Conservation (phyloP, 2,888 invertebrate genomes). For the Masnerella sp. region DNA sequence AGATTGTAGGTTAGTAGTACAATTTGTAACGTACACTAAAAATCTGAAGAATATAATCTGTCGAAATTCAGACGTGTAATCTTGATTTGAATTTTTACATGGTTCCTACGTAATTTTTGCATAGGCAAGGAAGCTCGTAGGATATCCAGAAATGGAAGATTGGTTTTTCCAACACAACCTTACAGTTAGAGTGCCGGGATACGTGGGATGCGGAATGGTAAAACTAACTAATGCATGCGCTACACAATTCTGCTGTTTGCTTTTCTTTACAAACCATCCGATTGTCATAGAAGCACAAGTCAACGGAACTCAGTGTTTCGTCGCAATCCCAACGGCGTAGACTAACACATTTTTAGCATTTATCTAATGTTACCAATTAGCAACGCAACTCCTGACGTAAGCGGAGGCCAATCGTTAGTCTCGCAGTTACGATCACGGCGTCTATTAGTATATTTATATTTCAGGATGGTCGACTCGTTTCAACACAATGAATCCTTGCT, state of each 20-base stretch:
- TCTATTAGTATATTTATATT: no score
- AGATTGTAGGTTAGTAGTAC: no score
- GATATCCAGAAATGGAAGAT: conserved; percentile 8
- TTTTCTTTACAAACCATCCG: conserved; percentile 59
- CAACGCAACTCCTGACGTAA: conserved; percentile 19
- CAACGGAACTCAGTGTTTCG: conserved; percentile 21
- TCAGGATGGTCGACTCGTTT: no score
- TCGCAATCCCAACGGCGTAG: conserved; percentile 14
- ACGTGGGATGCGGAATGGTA: conserved; percentile 44
- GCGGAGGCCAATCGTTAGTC: conserved; percentile 6
- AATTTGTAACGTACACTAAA: no score
- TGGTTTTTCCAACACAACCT: conserved; percentile 24
- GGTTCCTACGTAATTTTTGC: not conserved
- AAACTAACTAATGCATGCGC: conserved; percentile 70
- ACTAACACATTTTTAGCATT: no score
- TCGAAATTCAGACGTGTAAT: no score
- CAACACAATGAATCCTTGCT: conserved; percentile 40
- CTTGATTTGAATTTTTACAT: not conserved
- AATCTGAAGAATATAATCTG: no score
- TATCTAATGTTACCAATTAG: conserved; percentile 37
- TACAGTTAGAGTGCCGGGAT: conserved; percentile 56
- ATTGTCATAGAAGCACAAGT: conserved; percentile 52
- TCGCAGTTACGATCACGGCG: no score
- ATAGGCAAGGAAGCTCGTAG: conserved; percentile 5
- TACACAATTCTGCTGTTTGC: conserved; percentile 70